A percentile compares a stretch with the other conserved stretches of the same genome.
phyloP scores from a whole-genome alignment of 2,888 invertebrate species.

The Metalampra italica region DNA sequence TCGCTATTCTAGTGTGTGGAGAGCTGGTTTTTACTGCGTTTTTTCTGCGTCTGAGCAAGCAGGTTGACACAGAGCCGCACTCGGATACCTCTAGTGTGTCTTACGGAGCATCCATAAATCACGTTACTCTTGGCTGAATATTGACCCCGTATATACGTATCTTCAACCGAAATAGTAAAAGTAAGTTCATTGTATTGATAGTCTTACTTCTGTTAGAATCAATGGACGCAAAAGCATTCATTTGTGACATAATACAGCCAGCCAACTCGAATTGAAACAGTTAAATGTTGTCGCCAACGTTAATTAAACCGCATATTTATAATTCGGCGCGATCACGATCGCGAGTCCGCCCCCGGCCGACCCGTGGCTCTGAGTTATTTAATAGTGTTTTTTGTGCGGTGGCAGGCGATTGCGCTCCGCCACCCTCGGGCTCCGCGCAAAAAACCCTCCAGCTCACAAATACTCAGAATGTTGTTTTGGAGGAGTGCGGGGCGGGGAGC shows the following conservation, averaged over 20 bases:
- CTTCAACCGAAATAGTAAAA: too few relatives aligned
- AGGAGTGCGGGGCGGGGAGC: constrained; percentile 44
- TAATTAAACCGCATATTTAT: constrained; percentile 66
- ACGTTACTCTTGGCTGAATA: too few relatives aligned
- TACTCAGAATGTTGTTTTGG: constrained; percentile 72
- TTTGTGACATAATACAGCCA: neutral
- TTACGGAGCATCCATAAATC: too few relatives aligned
- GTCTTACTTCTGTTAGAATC: too few relatives aligned
- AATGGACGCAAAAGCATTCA: too few relatives aligned
- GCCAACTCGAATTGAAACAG: neutral
- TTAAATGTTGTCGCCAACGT: constrained; percentile 51
- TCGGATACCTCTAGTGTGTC: constrained; percentile 18
- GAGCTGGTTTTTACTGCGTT: constrained; percentile 48
- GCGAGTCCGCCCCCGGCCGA: constrained; percentile 69
- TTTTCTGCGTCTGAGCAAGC: constrained; percentile 50
- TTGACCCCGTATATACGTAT: too few relatives aligned
- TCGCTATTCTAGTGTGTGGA: constrained; percentile 42
- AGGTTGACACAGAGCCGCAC: constrained; percentile 57
- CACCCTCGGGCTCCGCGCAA: constrained; percentile 75
- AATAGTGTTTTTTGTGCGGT: constrained; percentile 74
- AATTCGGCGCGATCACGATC: constrained; percentile 66
- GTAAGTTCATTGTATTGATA: too few relatives aligned
- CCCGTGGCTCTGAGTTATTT: constrained; percentile 69
- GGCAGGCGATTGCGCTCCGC: constrained; percentile 72
- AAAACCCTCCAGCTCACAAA: constrained; percentile 74